Evolutionary conservation across 1,140 invertebrate species (phyloP), one percentile per base, ranked within the genome.

Genomic region (Drosophila ohnishii): DNA sequence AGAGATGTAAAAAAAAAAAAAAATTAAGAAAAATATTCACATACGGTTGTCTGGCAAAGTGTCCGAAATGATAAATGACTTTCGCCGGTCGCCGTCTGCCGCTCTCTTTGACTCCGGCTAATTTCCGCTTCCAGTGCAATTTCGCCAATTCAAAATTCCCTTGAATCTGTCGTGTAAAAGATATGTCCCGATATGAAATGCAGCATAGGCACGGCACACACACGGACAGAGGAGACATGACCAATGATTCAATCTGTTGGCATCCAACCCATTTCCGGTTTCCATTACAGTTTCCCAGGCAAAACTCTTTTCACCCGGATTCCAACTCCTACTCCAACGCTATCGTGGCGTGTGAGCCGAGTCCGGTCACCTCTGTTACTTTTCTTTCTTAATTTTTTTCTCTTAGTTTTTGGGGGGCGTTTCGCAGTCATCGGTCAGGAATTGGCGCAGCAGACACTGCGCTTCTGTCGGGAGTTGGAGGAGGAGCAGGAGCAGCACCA

Each of bases 161-260:
- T 47, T 67, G 83, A 87, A 87, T 80, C 58, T 87, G 84, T 87
- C 84, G 75, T 71, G 82, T 73, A 70, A 76, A 44, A 78, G 60
- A 71, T 55, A 55, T 37, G 34, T 77, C 22, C 67, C 63, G 64
- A 72, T 65, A 81, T 75, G 84, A 87, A 73, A 70, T 87, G 79
- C 83, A 83, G 64, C 58, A 44, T 42, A 30, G 37, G 55, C 44
- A 60, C 30, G 39, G 19, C 55, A 16, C 56, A 55, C 25, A 28
- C 25, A 4, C 11, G 1, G 5, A 45, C 7, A 11, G 47, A 13
- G 28, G 48, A 69, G 82, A 78, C 69, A 65, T 55, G 69, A 61
- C 65, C 78, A 66, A 71, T 90, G 88, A 90, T 90, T 90, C 88
- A 90, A 90, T 90, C 83, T 70, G 70, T 82, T 90, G 88, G 88